phyloP scores from a whole-genome alignment of 2,113 vertebrate genomes.

The Leucoraja erinaceus region DNA sequence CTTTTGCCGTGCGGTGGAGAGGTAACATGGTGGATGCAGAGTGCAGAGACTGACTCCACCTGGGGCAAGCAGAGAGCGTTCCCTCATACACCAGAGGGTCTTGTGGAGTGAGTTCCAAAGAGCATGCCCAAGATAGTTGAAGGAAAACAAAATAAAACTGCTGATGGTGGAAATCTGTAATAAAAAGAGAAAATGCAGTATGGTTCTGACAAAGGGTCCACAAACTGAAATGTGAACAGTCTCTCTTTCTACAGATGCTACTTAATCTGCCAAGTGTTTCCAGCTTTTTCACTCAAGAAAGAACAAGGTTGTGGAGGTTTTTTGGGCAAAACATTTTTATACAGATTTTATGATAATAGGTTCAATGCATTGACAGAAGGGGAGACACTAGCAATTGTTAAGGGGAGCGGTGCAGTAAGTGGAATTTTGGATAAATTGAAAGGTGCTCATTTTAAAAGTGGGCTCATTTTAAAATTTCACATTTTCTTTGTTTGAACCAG shows the following conservation, averaged over 20 bases:
- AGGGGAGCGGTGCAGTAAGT: neutral
- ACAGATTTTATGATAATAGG: neutral
- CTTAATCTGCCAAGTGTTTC: too few species aligned
- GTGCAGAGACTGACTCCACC: too few species aligned
- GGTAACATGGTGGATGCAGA: too few species aligned
- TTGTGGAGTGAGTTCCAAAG: neutral
- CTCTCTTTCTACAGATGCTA: too few species aligned
- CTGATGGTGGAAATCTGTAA: too few species aligned
- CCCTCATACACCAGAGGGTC: neutral
- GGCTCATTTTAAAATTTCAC: neutral
- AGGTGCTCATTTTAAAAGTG: neutral
- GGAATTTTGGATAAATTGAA: neutral
- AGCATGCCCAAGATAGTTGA: neutral
- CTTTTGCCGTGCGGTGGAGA: too few species aligned
- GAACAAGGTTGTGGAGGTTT: neutral
- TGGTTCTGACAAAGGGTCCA: too few species aligned
- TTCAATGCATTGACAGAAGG: neutral
- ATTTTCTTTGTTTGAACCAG: constrained; percentile 10
- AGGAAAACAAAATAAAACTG: neutral
- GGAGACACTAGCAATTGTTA: neutral
- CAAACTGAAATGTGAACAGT: too few species aligned
- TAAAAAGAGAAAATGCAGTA: too few species aligned
- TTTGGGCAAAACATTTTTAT: neutral
- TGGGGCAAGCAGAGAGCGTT: too few species aligned
- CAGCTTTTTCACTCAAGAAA: neutral